These are phyloP conservation scores for Eulithis prunata DNA, from an alignment of 2,888 invertebrate species.

Conservation along the genomic window DNA sequence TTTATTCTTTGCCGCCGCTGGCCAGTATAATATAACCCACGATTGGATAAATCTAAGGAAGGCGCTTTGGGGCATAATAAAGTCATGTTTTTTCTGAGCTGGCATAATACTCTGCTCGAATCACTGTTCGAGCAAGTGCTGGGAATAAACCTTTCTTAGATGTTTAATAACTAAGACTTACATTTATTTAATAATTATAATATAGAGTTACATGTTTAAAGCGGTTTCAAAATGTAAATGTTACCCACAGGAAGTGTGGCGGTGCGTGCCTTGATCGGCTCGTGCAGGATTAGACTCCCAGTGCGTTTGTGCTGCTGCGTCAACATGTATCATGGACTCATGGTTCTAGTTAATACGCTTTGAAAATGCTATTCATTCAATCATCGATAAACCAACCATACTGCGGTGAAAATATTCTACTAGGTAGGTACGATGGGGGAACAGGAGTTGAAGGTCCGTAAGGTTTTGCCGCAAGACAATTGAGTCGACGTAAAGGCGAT, in stretches of 20 bases:
- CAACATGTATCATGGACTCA: conserved; percentile 63
- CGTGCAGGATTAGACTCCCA: conserved; percentile 69
- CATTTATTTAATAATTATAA: not conserved
- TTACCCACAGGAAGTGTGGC: conserved; percentile 53
- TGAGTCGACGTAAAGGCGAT: conserved; percentile 64
- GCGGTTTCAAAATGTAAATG: conserved; percentile 67
- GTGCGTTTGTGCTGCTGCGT: conserved; percentile 67
- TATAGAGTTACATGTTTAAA: not conserved
- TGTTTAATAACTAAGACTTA: not conserved
- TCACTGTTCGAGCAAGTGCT: too few relatives aligned
- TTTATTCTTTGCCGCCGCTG: too few relatives aligned
- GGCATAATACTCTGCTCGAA: too few relatives aligned
- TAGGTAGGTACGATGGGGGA: not conserved
- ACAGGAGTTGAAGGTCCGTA: conserved; percentile 26
- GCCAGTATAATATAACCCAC: too few relatives aligned
- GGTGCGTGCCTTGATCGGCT: conserved; percentile 69
- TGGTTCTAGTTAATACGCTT: conserved; percentile 54
- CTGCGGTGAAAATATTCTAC: not conserved
- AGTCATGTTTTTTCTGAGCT: too few relatives aligned
- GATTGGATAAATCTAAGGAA: too few relatives aligned
- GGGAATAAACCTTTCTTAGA: too few relatives aligned
- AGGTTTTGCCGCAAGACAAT: conserved; percentile 67
- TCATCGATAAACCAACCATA: conserved; percentile 2
- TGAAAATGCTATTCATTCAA: conserved; percentile 16
- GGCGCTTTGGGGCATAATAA: too few relatives aligned